phyloP scores from a whole-genome alignment of 2,888 invertebrate species.

The Linhomoeus sp. region DNA sequence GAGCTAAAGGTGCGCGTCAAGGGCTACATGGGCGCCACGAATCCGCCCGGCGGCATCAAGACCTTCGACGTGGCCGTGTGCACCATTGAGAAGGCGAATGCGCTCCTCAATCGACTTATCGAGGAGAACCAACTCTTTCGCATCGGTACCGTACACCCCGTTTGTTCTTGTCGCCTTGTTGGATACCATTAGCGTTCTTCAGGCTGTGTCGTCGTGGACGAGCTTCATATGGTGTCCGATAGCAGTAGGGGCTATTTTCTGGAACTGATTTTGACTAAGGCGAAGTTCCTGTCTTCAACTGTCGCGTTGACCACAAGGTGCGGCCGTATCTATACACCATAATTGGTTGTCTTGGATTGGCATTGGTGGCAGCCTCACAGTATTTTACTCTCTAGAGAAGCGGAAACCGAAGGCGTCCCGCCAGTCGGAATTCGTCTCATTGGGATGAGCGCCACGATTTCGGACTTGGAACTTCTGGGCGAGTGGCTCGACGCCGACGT shows the following conservation, averaged over 20 bases:
- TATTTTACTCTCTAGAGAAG: too few relatives aligned
- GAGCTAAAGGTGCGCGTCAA: slow-evolving; percentile 67
- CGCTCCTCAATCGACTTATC: slow-evolving; percentile 54
- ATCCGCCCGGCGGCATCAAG: slow-evolving; percentile 66
- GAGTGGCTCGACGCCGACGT: slow-evolving; percentile 73
- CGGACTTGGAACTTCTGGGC: slow-evolving; percentile 59
- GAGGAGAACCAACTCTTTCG: slow-evolving; percentile 30
- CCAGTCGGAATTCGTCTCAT: slow-evolving; percentile 38
- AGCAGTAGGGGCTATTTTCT: slow-evolving; percentile 74
- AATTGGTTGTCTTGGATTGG: too few relatives aligned
- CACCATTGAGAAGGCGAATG: slow-evolving; percentile 95
- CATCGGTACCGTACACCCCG: slow-evolving; percentile 31
- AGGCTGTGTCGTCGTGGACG: slow-evolving; percentile 79
- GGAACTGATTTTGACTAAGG: slow-evolving; percentile 75
- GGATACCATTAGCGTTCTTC: background rate
- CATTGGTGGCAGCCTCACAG: too few relatives aligned
- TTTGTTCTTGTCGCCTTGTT: too few relatives aligned
- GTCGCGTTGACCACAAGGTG: too few relatives aligned
- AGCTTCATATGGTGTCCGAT: slow-evolving; percentile 83
- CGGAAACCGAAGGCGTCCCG: too few relatives aligned
- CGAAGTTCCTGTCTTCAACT: slow-evolving; percentile 38
- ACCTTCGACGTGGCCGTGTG: slow-evolving; percentile 75
- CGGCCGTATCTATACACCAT: too few relatives aligned
- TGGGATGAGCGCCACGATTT: slow-evolving; percentile 93
- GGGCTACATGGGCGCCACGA: slow-evolving; percentile 82